Evolutionary conservation across 2,888 invertebrate genomes (phyloP), one percentile per base, ranked within the genome.

Genomic region (Dorcus hopei): DNA sequence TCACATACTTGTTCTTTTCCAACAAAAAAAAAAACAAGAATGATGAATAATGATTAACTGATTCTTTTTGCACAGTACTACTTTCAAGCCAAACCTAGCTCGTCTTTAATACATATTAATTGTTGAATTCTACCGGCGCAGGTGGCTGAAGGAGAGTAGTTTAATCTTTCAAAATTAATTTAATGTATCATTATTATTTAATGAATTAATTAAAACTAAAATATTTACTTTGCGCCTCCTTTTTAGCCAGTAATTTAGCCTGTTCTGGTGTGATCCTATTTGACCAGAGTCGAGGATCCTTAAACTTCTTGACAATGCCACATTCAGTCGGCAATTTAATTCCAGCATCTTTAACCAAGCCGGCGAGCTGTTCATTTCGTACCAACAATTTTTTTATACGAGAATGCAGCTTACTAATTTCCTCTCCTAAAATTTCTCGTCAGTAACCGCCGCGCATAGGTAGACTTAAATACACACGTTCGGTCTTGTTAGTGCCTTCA

Each of bases 331-430:
- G 80, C 49, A 79, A 67, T 58, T 72, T 69, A 61, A 80, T 78
- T 19, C 77, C 76, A 9, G 79, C 78, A 68, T 77, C 75, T 61
- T 72, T 74, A 23, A 80, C 68, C 51, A 80, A 70, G 59, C 68
- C 71, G 23, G 69, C 68, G 39, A 80, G 65, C 51, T 78, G 77
- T 62, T 79, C 78, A 67, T 76, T 78, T 61, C 79, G 68, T 26
- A 65, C 64, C n/a, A 77, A 55, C 33, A 80, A 67, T 55, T 74
- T 74, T 59, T 73, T 75, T 3, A 80, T 70, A 40, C 77, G 70
- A 9, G 73, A 71, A 59, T 78, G 72, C 14, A 80, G 67, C 47
- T 73, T 74, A 58, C 74, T 72, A 9, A 79, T 65, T 65, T 77
- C 71, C 19, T 71, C 70, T 49, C 65, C 77, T 77, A 58, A 52